These are phyloP conservation scores for Rynchops niger DNA, from an alignment of 2,113 vertebrate genomes.

Conservation along the genomic window DNA sequence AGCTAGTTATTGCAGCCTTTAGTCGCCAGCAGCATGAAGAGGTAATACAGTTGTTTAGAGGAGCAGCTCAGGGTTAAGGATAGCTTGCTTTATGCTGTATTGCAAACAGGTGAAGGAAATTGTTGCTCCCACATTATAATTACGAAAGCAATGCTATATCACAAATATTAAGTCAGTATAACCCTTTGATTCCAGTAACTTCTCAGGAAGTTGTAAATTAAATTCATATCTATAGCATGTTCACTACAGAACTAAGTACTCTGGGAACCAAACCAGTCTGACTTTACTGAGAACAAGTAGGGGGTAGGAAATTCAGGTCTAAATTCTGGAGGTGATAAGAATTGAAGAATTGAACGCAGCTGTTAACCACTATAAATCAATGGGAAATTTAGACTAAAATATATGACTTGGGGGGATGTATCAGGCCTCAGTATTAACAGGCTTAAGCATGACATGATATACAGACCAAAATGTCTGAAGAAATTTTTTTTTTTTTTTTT, in stretches of 20 bases:
- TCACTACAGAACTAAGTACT: neutral
- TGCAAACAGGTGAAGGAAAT: neutral
- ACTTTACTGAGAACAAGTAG: neutral
- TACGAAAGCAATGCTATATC: neutral
- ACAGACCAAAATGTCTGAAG: neutral
- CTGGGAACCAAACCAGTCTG: neutral
- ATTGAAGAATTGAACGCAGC: neutral
- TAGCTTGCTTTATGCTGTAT: neutral
- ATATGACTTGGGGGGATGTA: neutral
- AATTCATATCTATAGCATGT: neutral
- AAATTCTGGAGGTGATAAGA: neutral
- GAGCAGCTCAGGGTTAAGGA: neutral
- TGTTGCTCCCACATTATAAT: neutral
- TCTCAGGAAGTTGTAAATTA: neutral
- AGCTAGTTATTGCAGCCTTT: neutral
- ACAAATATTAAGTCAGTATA: neutral
- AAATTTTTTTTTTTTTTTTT: neutral
- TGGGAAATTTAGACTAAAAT: neutral
- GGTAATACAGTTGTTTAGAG: neutral
- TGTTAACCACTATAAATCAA: neutral
- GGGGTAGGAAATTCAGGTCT: neutral
- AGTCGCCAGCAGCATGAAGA: neutral
- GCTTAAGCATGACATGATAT: neutral
- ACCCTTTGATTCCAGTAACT: neutral
- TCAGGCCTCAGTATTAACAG: neutral